phyloP scores from a whole-genome alignment of 1,140 invertebrate genomes.

The Zaprionus kolodkinae region DNA sequence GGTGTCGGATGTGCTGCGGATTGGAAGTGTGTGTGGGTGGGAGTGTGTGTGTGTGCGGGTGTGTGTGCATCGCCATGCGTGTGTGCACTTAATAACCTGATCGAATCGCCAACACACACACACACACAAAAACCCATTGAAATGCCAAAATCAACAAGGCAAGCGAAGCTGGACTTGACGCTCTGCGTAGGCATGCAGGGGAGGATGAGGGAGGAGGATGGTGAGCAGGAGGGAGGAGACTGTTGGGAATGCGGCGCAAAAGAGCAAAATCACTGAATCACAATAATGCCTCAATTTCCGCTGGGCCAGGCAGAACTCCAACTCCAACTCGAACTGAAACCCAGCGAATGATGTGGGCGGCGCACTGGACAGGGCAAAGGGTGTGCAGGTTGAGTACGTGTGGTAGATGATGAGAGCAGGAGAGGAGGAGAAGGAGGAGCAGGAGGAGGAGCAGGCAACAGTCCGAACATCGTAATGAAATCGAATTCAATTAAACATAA shows the following conservation, averaged over 20 bases:
- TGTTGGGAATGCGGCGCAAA: slow-evolving; percentile 44
- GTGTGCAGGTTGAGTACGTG: background rate
- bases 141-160: slow-evolving; percentile 80
- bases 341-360: slow-evolving; percentile 44
- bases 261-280: slow-evolving; percentile 80
- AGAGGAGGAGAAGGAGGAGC: background rate
- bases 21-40: background rate
- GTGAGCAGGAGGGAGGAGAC: background rate
- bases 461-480: slow-evolving; percentile 66
- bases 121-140: slow-evolving; percentile 79
- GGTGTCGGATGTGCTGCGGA: slow-evolving; percentile 6
- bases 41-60: slow-evolving; percentile 18
- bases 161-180: slow-evolving; percentile 12
- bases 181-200: slow-evolving; percentile 10
- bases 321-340: slow-evolving; percentile 42
- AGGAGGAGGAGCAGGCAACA: slow-evolving; percentile 8
- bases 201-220: background rate
- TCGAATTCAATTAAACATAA: slow-evolving; percentile 81
- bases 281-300: slow-evolving; percentile 82
- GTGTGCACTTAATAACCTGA: slow-evolving; percentile 81
- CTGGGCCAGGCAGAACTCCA: slow-evolving; percentile 40
- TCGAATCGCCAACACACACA: slow-evolving; percentile 77
- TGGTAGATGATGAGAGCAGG: slow-evolving; percentile 3
- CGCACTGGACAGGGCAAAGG: background rate
- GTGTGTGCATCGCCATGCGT: slow-evolving; percentile 38